Conservation (phyloP, 2,113 vertebrate genomes). For the Redunca redunca region DNA sequence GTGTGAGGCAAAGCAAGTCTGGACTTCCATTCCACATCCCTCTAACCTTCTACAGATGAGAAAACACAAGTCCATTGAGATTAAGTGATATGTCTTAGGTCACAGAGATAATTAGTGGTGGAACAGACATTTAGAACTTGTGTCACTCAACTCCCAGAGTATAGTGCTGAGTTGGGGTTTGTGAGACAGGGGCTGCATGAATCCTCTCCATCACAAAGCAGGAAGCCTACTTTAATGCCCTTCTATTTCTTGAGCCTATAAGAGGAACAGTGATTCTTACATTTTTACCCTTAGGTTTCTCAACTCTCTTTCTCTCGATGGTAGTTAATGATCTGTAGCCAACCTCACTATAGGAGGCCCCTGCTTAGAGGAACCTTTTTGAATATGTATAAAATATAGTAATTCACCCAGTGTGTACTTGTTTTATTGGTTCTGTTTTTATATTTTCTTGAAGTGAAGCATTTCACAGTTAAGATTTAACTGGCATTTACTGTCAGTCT, state of each 20-base stretch:
- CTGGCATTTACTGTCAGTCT: neutral
- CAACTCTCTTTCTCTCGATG: neutral
- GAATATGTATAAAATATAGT: conserved; percentile 28
- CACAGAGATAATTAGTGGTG: conserved; percentile 42
- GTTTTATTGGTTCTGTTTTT: conserved; percentile 39
- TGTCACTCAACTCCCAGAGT: conserved; percentile 29
- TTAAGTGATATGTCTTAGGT: neutral
- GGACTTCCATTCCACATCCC: neutral
- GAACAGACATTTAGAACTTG: conserved; percentile 43
- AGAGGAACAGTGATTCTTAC: neutral
- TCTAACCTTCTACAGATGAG: conserved; percentile 22
- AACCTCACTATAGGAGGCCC: conserved; percentile 7
- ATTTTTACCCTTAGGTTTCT: conserved; percentile 4
- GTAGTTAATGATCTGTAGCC: conserved; percentile 29
- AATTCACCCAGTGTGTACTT: neutral
- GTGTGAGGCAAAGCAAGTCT: conserved; percentile 1
- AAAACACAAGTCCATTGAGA: conserved; percentile 41
- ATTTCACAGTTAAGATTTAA: conserved; percentile 11
- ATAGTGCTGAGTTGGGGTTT: neutral
- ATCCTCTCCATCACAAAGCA: neutral
- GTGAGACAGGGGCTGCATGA: neutral
- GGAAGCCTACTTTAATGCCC: neutral
- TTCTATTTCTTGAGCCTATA: neutral
- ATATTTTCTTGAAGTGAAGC: conserved; percentile 30
- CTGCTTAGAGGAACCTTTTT: conserved; percentile 30